Evolutionary conservation across 1,140 invertebrate species (phyloP).

Genomic region (Ooceraea biroi): DNA sequence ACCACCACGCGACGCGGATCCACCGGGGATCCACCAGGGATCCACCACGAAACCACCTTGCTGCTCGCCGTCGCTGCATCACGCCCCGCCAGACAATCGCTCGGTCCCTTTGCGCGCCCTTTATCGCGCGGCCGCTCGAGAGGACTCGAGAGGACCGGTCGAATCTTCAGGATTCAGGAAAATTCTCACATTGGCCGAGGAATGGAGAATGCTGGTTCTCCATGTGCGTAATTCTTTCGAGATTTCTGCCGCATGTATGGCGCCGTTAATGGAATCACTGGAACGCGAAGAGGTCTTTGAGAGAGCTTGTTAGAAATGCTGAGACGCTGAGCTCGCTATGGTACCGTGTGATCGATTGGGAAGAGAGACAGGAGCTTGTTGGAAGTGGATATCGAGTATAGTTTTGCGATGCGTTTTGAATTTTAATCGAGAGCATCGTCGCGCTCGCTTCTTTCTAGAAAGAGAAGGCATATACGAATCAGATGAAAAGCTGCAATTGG

Average conservation of each 20-base stretch:
- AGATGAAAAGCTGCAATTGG: conserved; percentile 1
- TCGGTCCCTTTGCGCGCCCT: not conserved
- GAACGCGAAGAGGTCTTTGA: not conserved
- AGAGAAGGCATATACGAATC: not conserved
- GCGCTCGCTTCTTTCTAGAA: not conserved
- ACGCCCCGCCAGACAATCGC: not conserved
- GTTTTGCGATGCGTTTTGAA: not conserved
- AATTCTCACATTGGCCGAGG: too few relatives aligned
- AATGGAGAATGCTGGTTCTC: not conserved
- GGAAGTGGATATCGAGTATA: not conserved
- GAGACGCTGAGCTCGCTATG: conserved; percentile 9
- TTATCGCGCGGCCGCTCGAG: too few relatives aligned
- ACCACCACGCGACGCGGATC: conserved; percentile 83
- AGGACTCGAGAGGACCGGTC: too few relatives aligned
- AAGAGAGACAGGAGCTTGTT: conserved; percentile 13
- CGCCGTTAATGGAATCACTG: conserved; percentile 19
- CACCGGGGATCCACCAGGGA: conserved; percentile 53
- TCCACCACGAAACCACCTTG: conserved; percentile 67
- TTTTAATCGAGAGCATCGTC: conserved; percentile 2
- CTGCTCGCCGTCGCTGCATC: not conserved
- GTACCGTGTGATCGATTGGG: conserved; percentile 10
- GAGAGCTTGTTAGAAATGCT: conserved; percentile 1
- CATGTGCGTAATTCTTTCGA: conserved; percentile 9
- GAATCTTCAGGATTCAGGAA: too few relatives aligned
- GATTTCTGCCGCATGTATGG: not conserved